phyloP scores from a whole-genome alignment of 2,797 vertebrate genomes.

The Danionella dracula region DNA sequence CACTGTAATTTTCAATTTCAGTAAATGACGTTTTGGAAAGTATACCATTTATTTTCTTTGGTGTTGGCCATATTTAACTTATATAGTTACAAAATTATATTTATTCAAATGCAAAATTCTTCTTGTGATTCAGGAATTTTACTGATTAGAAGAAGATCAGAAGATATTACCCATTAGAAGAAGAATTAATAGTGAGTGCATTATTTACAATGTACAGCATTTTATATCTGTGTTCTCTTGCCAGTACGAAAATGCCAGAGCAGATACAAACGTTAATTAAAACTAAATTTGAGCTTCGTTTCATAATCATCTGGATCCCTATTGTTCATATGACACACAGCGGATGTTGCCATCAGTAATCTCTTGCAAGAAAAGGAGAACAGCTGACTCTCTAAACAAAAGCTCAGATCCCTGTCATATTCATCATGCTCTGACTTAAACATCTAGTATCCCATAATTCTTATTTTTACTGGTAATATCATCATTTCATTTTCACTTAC shows the following conservation, averaged over 20 bases:
- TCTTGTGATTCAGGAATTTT: too few relatives aligned
- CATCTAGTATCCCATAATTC: constrained; percentile 12
- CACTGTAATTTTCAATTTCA: constrained; percentile 1
- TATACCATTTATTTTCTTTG: too few relatives aligned
- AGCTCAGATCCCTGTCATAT: background rate
- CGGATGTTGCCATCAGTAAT: constrained; percentile 52
- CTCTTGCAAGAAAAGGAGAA: constrained; percentile 36
- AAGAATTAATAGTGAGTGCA: too few relatives aligned
- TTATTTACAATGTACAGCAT: background rate
- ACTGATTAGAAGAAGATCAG: too few relatives aligned
- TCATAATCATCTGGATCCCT: constrained; percentile 58
- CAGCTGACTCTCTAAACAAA: constrained; percentile 8
- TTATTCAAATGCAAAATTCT: too few relatives aligned
- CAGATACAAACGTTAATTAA: constrained; percentile 54
- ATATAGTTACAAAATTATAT: too few relatives aligned
- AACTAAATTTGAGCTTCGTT: constrained; percentile 30
- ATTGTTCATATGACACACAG: constrained; percentile 53
- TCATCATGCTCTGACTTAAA: constrained; percentile 9
- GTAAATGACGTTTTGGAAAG: too few relatives aligned
- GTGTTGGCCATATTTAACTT: too few relatives aligned
- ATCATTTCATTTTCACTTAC: constrained; percentile 5
- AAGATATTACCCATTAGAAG: too few relatives aligned
- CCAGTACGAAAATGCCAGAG: constrained; percentile 6
- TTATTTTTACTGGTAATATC: background rate
- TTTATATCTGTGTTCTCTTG: constrained; percentile 3